Percentiles rank a stretch among this genome's conserved stretches.
phyloP scores from a whole-genome alignment of 2,797 vertebrate species.

The Falco novaeseelandiae region DNA sequence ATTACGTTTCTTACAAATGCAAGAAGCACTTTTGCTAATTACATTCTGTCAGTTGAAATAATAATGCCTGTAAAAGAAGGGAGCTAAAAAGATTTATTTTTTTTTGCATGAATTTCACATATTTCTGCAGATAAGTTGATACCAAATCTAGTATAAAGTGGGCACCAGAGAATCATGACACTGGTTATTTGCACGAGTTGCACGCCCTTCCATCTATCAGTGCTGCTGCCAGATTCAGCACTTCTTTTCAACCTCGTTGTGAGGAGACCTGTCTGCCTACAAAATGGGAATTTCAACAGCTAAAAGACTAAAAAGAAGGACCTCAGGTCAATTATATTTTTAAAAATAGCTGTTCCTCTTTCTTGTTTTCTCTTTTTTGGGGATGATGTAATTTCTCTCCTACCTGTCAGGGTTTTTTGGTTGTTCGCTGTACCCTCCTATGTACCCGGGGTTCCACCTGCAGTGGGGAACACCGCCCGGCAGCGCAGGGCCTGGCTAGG shows the following conservation, averaged over 20 bases:
- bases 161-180: background rate
- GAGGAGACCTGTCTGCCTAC: background rate
- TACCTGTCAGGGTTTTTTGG: background rate
- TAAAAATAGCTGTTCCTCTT: background rate
- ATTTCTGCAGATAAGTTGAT: background rate
- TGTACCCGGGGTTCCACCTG: background rate
- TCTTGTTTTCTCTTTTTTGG: background rate
- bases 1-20: background rate
- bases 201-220: background rate
- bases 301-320: background rate
- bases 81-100: background rate
- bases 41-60: background rate
- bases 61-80: background rate
- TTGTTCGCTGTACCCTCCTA: background rate
- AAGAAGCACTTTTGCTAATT: constrained; percentile 22
- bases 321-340: background rate
- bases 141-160: background rate
- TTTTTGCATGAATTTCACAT: background rate
- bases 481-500: background rate
- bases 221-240: background rate
- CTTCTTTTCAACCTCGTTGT: background rate
- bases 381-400: background rate
- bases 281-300: background rate
- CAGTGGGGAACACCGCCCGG: accelerated
- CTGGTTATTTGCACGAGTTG: background rate